These are phyloP conservation scores for Neoniphon sammara DNA, from an alignment of 2,797 vertebrate genomes.

Conservation along the genomic window DNA sequence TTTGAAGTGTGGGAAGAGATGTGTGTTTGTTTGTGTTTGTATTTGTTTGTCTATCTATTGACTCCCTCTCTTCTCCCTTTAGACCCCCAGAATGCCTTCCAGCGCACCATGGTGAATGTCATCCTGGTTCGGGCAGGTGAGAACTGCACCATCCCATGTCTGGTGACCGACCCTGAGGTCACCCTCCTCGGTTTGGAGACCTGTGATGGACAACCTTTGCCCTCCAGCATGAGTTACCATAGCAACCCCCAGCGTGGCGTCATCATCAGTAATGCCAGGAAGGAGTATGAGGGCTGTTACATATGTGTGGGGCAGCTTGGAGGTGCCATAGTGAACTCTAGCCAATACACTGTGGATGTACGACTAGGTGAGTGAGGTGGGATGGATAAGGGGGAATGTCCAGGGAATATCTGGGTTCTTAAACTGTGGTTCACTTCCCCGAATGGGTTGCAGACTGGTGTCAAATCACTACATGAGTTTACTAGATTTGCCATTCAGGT, in stretches of 20 bases:
- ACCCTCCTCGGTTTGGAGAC: constrained; percentile 81
- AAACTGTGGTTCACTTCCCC: neutral
- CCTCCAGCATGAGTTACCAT: constrained; percentile 80
- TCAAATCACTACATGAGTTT: constrained; percentile 15
- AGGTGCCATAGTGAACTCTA: constrained; percentile 79
- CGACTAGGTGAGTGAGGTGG: constrained; percentile 84
- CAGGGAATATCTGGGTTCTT: neutral
- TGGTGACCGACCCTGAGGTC: constrained; percentile 89
- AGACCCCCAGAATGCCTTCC: constrained; percentile 88
- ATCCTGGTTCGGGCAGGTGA: constrained; percentile 85
- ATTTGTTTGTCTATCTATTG: neutral
- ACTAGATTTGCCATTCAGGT: constrained; percentile 10
- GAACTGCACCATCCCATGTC: constrained; percentile 87
- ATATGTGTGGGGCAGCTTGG: constrained; percentile 83
- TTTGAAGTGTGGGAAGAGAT: neutral
- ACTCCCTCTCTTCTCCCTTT: constrained; percentile 8
- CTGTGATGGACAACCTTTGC: constrained; percentile 84
- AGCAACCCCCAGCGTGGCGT: constrained; percentile 87
- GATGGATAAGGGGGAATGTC: neutral
- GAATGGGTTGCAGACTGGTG: neutral
- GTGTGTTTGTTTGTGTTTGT: too few species aligned
- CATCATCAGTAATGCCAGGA: constrained; percentile 84
- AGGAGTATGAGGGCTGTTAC: constrained; percentile 87
- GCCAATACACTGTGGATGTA: constrained; percentile 86
- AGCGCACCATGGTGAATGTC: constrained; percentile 79